phyloP scores from a whole-genome alignment of 1,140 invertebrate species.

The Zaprionus africanus region DNA sequence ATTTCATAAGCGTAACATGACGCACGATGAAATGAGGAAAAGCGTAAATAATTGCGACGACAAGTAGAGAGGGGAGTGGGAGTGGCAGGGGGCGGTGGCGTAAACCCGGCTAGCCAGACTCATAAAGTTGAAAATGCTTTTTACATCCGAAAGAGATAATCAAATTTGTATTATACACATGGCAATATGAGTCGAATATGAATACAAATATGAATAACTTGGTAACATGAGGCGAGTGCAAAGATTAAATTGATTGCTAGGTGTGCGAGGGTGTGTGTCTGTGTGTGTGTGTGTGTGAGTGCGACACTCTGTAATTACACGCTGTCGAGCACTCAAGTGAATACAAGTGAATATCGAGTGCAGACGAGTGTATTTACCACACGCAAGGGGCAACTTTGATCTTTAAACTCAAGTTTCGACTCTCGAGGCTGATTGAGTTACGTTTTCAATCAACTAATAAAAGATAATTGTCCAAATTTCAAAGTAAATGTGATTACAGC shows the following conservation, averaged over 20 bases:
- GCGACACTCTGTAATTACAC: conserved; percentile 46
- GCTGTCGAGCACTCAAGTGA: conserved; percentile 14
- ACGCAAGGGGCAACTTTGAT: conserved; percentile 50
- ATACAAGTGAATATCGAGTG: conserved; percentile 11
- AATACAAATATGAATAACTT: conserved; percentile 1
- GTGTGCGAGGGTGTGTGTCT: conserved; percentile 9
- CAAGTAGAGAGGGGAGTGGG: conserved; percentile 1
- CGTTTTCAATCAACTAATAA: conserved; percentile 4
- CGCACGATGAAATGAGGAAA: conserved; percentile 35
- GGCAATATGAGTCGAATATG: conserved; percentile 27
- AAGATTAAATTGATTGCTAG: conserved; percentile 53
- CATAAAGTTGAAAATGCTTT: conserved; percentile 15
- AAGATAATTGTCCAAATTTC: background rate
- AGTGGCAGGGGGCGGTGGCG: background rate
- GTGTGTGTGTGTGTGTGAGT: background rate
- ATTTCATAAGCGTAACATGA: conserved; percentile 39
- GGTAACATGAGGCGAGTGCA: conserved; percentile 22
- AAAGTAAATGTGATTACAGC: background rate
- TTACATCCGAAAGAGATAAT: conserved; percentile 36
- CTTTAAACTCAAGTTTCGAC: conserved; percentile 24
- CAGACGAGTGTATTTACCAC: background rate
- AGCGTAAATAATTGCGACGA: conserved; percentile 18
- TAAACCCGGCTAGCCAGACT: background rate
- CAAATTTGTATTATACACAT: conserved; percentile 40
- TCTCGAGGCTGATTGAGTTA: conserved; percentile 32